Evolutionary conservation across 1,140 invertebrate species (phyloP).

Genomic region (Bombus ignitus): DNA sequence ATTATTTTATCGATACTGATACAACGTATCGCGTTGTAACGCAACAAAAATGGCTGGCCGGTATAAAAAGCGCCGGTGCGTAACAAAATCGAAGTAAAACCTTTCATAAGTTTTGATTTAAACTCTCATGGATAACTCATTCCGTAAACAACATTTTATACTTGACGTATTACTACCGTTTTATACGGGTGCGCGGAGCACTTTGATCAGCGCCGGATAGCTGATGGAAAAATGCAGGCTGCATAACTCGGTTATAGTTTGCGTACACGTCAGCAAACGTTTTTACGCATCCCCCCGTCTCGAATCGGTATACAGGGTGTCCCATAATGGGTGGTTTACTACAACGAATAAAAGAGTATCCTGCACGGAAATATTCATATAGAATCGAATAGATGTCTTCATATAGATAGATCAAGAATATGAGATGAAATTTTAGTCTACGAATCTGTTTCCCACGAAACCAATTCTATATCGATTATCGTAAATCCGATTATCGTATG

Average conservation of each 20-base stretch:
- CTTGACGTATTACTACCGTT: constrained; percentile 63
- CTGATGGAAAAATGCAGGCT: constrained; percentile 68
- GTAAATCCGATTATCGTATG: not conserved
- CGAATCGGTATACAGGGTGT: constrained; percentile 25
- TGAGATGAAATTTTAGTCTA: not conserved
- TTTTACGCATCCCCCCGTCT: constrained; percentile 61
- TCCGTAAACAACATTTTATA: constrained; percentile 66
- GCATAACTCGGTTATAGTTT: constrained; percentile 64
- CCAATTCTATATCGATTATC: not conserved
- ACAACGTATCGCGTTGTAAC: constrained; percentile 21
- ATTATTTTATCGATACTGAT: constrained; percentile 11
- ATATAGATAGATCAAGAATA: not conserved
- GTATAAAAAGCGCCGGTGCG: constrained; percentile 28
- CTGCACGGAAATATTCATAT: not conserved
- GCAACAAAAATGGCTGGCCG: not conserved
- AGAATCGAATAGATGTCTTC: not conserved
- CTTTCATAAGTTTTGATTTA: constrained; percentile 68
- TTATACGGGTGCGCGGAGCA: constrained; percentile 56
- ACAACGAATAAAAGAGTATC: not conserved
- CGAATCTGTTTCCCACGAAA: not conserved
- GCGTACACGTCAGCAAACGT: constrained; percentile 58
- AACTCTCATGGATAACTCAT: constrained; percentile 60
- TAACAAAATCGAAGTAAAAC: constrained; percentile 54
- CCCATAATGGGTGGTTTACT: not conserved
- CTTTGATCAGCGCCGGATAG: constrained; percentile 64